Evolutionary conservation across 2,113 vertebrate species (phyloP), one percentile per base, ranked within the genome.

Genomic region (Oncorhynchus clarkii): DNA sequence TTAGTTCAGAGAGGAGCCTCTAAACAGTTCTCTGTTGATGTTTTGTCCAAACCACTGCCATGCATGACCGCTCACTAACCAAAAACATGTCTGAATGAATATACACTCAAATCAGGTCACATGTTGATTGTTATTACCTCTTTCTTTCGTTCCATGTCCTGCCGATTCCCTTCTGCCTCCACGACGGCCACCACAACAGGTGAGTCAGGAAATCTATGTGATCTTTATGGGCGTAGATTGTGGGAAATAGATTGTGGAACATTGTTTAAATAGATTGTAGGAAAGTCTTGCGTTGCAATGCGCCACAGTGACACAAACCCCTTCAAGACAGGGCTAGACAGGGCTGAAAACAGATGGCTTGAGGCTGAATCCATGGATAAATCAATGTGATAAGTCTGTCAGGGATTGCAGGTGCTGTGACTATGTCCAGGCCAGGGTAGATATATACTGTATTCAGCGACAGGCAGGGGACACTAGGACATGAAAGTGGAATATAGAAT

Each of bases 71-170:
- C 16, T 18, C 51, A 16, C 51, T 18, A 45, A 45, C 7, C 31
- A 34, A 68, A 39, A 39, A 12, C 39, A 67, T 4, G 16, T 59
- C 76, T 84, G 9, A 13, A 84, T 62, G 59, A 62, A 62, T 62
- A 16, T 22, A 62, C n/a, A 22, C 59, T 62, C 59, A n/a, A 62
- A 22, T 60, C 59, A 5, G 59, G 9, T 60, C 12, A 18, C 12
- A 5, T 20, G 82, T 85, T 80, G 75, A 48, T 71, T 71, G 1
- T 78, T 76, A 84, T 66, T 80, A 31, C 86, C 2, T 11, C 45
- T 76, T 78, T 24, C n/a, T 62, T 34, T 57, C 73, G 79, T 86
- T 87, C n/a, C 79, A 91, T 92, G 87, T 89, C 69, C 82, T 72
- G 67, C 7, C 39, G 22, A 39, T 67, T 68, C 54, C 45, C n/a